phyloP scores from a whole-genome alignment of 2,888 invertebrate genomes.

The Brachyopa scutellaris region DNA sequence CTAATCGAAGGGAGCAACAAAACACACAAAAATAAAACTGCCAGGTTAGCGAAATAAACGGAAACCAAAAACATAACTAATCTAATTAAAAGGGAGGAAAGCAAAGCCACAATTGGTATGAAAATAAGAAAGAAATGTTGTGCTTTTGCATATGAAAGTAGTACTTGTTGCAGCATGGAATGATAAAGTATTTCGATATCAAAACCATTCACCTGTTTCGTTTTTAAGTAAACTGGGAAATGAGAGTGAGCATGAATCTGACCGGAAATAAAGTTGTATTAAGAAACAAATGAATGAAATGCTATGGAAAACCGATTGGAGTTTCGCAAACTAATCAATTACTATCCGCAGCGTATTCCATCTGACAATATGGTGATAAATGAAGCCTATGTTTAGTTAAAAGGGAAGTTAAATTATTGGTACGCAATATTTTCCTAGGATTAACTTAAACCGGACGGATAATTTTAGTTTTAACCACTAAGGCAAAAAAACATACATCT shows the following conservation, averaged over 20 bases:
- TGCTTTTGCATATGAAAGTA: neutral
- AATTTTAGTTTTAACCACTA: no score
- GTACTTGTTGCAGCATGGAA: conserved; percentile 20
- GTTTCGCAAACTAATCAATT: no score
- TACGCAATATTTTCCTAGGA: no score
- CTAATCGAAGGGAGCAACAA: neutral
- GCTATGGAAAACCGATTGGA: no score
- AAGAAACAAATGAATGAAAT: no score
- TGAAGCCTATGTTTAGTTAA: no score
- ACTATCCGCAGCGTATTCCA: no score
- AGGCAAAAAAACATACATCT: no score
- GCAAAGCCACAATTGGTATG: conserved; percentile 6
- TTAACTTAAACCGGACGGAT: no score
- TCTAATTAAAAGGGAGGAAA: conserved; percentile 45
- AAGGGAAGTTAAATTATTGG: no score
- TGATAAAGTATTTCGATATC: neutral
- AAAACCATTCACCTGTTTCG: neutral
- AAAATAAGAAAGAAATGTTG: neutral
- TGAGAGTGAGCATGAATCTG: no score
- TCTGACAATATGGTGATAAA: no score
- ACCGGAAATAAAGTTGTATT: neutral
- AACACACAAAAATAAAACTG: conserved; percentile 4
- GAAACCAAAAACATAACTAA: conserved; percentile 41
- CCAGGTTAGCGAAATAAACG: neutral
- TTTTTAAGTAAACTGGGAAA: neutral